A percentile compares a stretch with the other conserved stretches of the same genome.
These are phyloP conservation scores for Eciton burchellii DNA, from an alignment of 1,140 invertebrate genomes.

Conservation along the genomic window DNA sequence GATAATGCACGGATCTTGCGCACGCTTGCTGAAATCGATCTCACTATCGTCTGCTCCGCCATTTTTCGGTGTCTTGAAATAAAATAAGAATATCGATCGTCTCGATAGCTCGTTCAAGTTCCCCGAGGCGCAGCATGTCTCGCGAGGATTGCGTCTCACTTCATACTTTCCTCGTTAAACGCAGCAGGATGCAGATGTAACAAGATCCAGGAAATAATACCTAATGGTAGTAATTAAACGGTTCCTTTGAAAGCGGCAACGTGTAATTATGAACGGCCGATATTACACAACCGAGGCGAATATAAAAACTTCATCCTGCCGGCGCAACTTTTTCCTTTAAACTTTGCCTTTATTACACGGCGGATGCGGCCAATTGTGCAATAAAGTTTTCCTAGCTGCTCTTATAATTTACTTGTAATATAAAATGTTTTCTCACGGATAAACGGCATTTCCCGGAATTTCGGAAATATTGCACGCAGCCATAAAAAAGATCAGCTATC, in stretches of 20 bases:
- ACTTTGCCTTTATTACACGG: constrained; percentile 61
- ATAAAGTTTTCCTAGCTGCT: constrained; percentile 67
- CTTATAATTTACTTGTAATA: constrained; percentile 54
- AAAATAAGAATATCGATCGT: constrained; percentile 3
- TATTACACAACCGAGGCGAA: constrained; percentile 49
- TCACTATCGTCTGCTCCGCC: neutral
- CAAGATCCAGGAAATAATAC: constrained; percentile 48
- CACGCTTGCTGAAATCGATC: neutral
- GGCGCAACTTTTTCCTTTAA: constrained; percentile 59
- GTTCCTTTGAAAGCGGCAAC: constrained; percentile 39
- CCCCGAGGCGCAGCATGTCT: neutral
- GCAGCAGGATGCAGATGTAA: neutral
- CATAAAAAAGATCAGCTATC: neutral
- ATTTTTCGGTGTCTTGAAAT: neutral
- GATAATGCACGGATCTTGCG: neutral
- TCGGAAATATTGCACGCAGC: constrained; percentile 11
- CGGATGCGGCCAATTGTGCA: constrained; percentile 34
- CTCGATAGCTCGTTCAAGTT: neutral
- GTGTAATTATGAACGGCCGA: constrained; percentile 64
- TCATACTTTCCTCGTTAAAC: constrained; percentile 36
- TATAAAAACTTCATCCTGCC: constrained; percentile 66
- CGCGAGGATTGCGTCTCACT: constrained; percentile 7
- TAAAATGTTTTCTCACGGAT: constrained; percentile 7
- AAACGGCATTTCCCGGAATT: constrained; percentile 27
- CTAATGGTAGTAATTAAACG: constrained; percentile 42